A percentile compares a stretch with the other conserved stretches of the same genome.
Evolutionary conservation across 2,797 vertebrate species (phyloP).

Genomic region (Parauchenoglanis ngamensis): DNA sequence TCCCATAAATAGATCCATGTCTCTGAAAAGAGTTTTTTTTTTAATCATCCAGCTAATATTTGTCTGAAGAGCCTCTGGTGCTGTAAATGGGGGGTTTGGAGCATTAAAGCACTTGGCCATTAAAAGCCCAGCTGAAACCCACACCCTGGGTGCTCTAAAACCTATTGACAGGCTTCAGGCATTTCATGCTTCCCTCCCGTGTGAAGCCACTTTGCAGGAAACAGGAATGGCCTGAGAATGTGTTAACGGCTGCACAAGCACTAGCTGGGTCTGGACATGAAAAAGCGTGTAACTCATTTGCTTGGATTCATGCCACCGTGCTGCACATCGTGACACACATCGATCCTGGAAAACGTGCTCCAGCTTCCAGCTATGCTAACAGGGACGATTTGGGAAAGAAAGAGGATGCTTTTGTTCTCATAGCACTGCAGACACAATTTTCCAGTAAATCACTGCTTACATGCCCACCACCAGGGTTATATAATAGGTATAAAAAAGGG

Average conservation of each 20-base stretch:
- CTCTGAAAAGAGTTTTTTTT: neutral
- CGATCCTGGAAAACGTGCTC: slow-evolving; percentile 6
- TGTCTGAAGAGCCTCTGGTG: slow-evolving; percentile 7
- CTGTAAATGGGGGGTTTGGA: neutral
- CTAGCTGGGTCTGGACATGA: neutral
- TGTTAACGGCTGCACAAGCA: slow-evolving; percentile 30
- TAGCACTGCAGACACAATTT: neutral
- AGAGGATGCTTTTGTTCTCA: neutral
- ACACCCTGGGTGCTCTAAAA: slow-evolving; percentile 23
- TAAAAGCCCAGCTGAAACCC: slow-evolving; percentile 25
- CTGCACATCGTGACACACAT: slow-evolving; percentile 19
- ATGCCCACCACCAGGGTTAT: neutral
- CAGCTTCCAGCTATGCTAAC: slow-evolving; percentile 7
- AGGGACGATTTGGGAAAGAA: neutral
- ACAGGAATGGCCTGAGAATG: neutral
- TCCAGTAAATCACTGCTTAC: neutral
- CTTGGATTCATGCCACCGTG: neutral
- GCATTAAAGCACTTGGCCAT: slow-evolving; percentile 20
- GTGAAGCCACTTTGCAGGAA: slow-evolving; percentile 14
- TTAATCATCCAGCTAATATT: neutral
- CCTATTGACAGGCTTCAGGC: slow-evolving; percentile 31
- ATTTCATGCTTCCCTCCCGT: slow-evolving; percentile 16
- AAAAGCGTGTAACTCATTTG: slow-evolving; percentile 6
- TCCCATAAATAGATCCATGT: neutral
- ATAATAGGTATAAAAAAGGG: neutral